Evolutionary conservation across 2,113 vertebrate species (phyloP).

Genomic region (Amia ocellicauda): DNA sequence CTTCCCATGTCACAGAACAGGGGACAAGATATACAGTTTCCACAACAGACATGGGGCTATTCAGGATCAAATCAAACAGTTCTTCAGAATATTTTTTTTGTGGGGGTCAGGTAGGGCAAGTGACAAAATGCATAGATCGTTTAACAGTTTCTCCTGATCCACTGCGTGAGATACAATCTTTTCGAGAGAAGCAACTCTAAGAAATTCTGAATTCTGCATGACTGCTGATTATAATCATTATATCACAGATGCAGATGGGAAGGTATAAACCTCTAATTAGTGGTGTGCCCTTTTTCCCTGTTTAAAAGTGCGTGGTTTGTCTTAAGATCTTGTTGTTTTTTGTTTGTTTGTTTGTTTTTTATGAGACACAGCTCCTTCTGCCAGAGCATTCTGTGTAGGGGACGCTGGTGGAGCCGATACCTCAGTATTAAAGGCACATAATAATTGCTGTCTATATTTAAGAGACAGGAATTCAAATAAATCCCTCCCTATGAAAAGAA

Average conservation of each 20-base stretch:
- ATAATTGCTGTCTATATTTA: constrained; percentile 56
- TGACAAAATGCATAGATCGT: too few species aligned
- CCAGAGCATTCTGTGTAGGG: constrained; percentile 29
- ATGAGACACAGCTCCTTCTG: constrained; percentile 43
- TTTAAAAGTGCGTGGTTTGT: background rate
- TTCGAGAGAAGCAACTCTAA: constrained; percentile 23
- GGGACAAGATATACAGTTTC: too few species aligned
- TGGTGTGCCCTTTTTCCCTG: background rate
- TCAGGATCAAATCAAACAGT: too few species aligned
- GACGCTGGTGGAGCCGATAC: constrained; percentile 38
- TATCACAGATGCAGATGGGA: background rate
- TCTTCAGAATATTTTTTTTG: too few species aligned
- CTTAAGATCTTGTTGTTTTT: background rate
- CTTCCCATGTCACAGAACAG: too few species aligned
- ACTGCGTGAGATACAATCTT: constrained; percentile 29
- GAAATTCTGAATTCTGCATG: constrained; percentile 18
- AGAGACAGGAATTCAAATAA: constrained; percentile 68
- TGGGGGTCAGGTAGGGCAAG: too few species aligned
- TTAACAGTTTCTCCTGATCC: constrained; percentile 25
- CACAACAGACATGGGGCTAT: too few species aligned
- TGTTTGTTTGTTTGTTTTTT: background rate
- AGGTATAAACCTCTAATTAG: constrained; percentile 12
- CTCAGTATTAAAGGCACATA: constrained; percentile 63
- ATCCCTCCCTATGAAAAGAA: constrained; percentile 53
- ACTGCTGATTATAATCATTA: constrained; percentile 15